Evolutionary conservation across 2,888 invertebrate species (phyloP).

Genomic region (Mythimna ferrago): DNA sequence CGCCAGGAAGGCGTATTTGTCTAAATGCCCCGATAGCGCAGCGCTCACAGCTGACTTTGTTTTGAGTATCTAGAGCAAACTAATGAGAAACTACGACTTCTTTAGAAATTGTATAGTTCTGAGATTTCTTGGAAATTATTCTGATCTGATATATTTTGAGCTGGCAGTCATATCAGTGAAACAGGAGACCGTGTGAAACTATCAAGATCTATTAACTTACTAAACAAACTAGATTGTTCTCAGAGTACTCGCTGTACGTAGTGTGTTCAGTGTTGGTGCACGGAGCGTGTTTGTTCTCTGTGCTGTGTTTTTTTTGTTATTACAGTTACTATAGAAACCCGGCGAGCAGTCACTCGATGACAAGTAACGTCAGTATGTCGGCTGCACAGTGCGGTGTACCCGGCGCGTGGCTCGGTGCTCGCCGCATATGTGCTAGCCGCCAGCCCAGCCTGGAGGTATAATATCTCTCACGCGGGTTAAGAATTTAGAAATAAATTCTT

Average conservation of each 20-base stretch:
- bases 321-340: background rate
- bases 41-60: background rate
- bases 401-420: background rate
- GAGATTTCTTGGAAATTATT: background rate
- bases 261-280: too few relatives aligned
- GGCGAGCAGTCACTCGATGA: background rate
- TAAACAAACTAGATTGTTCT: slow-evolving; percentile 14
- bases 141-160: slow-evolving; percentile 2
- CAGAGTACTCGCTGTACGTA: too few relatives aligned
- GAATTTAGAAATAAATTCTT: background rate
- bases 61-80: background rate
- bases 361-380: background rate
- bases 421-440: slow-evolving; percentile 1
- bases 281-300: background rate
- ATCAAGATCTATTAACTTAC: background rate
- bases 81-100: background rate
- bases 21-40: background rate
- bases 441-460: background rate
- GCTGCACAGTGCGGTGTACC: background rate
- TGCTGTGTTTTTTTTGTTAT: too few relatives aligned
- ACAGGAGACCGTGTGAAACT: background rate
- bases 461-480: background rate
- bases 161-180: background rate
- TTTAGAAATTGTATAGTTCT: background rate
- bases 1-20: background rate